These are phyloP conservation scores for Cuniculus paca DNA, from an alignment of 2,797 vertebrate species.

Conservation along the genomic window DNA sequence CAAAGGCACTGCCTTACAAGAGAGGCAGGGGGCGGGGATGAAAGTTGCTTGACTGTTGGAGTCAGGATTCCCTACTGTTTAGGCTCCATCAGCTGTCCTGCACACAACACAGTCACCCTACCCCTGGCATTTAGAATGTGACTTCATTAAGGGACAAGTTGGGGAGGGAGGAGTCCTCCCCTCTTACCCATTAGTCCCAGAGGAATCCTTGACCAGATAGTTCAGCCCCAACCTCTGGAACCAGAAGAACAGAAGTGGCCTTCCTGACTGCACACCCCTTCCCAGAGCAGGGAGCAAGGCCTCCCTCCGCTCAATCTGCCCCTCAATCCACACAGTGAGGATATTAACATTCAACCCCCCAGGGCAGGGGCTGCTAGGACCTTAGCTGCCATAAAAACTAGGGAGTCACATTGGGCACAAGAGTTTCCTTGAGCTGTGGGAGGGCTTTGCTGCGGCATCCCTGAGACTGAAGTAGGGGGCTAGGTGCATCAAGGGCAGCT, in stretches of 20 bases:
- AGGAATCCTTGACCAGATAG: neutral
- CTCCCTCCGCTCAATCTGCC: neutral
- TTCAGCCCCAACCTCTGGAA: neutral
- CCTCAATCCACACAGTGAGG: neutral
- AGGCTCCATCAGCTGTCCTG: neutral
- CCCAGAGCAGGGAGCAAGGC: neutral
- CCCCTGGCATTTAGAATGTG: neutral
- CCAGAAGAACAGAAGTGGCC: neutral
- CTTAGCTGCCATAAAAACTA: neutral
- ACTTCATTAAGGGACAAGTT: neutral
- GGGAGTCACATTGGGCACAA: fast-evolving
- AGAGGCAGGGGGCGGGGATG: neutral
- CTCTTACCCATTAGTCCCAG: neutral
- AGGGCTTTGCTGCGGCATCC: fast-evolving
- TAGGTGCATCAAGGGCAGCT: neutral
- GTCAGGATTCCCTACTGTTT: neutral
- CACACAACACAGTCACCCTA: fast-evolving
- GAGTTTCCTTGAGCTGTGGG: neutral
- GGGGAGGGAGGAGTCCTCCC: neutral
- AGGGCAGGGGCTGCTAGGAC: neutral
- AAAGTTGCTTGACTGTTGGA: neutral
- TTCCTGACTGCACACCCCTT: neutral
- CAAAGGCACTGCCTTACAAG: fast-evolving
- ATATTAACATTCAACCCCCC: too few relatives aligned
- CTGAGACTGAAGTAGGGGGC: neutral